Conservation (phyloP, 2,888 invertebrate genomes). For the Melieria omissa region DNA sequence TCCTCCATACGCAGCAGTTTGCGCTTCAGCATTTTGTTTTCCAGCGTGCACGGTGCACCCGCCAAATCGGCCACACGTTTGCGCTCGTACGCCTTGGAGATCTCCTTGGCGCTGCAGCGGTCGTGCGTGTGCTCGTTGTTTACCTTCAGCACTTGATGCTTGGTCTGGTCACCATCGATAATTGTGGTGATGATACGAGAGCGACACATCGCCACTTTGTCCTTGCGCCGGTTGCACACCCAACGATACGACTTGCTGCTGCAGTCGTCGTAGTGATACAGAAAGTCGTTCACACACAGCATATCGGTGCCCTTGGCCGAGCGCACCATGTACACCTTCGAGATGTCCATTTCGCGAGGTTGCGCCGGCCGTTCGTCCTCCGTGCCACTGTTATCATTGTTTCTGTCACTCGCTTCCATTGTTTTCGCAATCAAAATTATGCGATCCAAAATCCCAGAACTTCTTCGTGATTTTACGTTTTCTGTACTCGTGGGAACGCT, state of each 20-base stretch:
- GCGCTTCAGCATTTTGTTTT: conserved; percentile 42
- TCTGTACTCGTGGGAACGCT: not conserved
- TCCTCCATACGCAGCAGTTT: conserved; percentile 7
- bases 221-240: conserved; percentile 59
- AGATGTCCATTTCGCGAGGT: conserved; percentile 48
- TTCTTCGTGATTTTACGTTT: conserved; percentile 21
- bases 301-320: conserved; percentile 62
- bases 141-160: conserved; percentile 52
- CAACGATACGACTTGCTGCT: conserved; percentile 57
- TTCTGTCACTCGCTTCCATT: not conserved
- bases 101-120: conserved; percentile 56
- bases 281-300: conserved; percentile 58
- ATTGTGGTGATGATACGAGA: conserved; percentile 56
- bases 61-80: conserved; percentile 52
- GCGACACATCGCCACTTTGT: conserved; percentile 53
- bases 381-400: conserved; percentile 1
- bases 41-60: conserved; percentile 45
- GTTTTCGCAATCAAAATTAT: not conserved
- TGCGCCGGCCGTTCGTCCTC: not conserved
- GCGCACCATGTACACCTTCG: conserved; percentile 55
- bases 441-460: not conserved
- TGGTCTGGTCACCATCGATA: conserved; percentile 49
- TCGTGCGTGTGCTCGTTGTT: conserved; percentile 54
- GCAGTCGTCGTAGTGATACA: conserved; percentile 59
- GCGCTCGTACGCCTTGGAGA: conserved; percentile 57